Conservation (phyloP, 2,888 invertebrate genomes). For the Cylindroiulus punctatus region DNA sequence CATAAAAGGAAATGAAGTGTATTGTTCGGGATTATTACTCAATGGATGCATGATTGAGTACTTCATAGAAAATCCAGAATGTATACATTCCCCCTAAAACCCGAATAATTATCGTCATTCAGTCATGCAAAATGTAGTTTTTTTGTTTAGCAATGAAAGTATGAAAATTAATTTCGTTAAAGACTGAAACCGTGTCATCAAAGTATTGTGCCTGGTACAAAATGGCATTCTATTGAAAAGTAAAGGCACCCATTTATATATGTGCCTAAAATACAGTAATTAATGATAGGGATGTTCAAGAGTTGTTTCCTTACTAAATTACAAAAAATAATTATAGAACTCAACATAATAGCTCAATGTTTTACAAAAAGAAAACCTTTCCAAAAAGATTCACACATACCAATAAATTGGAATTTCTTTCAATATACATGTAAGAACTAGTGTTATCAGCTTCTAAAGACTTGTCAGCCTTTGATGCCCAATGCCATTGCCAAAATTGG, state of each 20-base stretch:
- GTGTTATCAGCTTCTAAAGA: not conserved
- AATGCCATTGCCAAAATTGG: slow-evolving; percentile 1
- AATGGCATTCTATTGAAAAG: not conserved
- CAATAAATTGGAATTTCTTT: no score
- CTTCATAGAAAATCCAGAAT: not conserved
- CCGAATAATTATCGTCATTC: not conserved
- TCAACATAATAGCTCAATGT: not conserved
- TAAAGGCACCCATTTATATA: not conserved
- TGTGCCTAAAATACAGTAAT: not conserved
- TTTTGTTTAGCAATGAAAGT: not conserved
- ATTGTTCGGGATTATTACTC: not conserved
- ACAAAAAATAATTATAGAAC: not conserved
- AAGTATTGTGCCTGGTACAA: slow-evolving; percentile 2
- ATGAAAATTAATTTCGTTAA: not conserved
- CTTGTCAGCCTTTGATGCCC: not conserved
- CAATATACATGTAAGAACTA: not conserved
- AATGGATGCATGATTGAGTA: slow-evolving; percentile 13
- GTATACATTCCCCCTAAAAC: not conserved
- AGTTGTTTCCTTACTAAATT: not conserved
- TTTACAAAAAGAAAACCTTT: no score
- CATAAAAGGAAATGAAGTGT: not conserved
- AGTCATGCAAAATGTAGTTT: not conserved
- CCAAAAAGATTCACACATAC: no score
- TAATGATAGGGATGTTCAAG: not conserved
- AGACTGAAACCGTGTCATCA: not conserved